phyloP scores from a whole-genome alignment of 2,888 invertebrate genomes.

The Itoplectis maculator region DNA sequence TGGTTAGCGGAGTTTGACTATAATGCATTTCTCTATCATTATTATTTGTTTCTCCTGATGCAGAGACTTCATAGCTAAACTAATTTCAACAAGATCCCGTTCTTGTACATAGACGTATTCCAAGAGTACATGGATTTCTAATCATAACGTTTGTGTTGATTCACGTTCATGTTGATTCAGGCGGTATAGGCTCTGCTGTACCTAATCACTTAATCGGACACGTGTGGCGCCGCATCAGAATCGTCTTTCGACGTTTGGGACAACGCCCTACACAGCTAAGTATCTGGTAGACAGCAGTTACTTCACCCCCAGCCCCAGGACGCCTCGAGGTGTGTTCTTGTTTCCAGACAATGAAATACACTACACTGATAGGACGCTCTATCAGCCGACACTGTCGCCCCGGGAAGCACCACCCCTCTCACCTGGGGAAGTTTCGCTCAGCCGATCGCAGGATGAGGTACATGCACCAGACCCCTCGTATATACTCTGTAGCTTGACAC shows the following conservation, averaged over 20 bases:
- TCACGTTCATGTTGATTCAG: neutral
- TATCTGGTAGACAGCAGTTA: neutral
- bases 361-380: constrained; percentile 20
- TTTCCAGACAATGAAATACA: constrained; percentile 37
- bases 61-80: neutral
- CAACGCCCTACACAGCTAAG: neutral
- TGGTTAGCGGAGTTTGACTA: constrained; percentile 31
- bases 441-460: neutral
- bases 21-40: constrained; percentile 14
- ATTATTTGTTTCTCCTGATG: neutral
- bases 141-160: neutral
- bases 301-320: neutral
- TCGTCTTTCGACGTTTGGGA: constrained; percentile 25
- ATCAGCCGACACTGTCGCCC: constrained; percentile 37
- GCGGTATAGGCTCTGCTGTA: neutral
- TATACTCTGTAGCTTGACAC: neutral
- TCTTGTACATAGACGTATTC: too few species aligned
- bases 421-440: constrained; percentile 29
- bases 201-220: neutral
- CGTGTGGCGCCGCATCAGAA: neutral
- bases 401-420: constrained; percentile 15
- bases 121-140: neutral
- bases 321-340: constrained; percentile 33
- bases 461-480: neutral
- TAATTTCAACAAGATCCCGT: neutral